Percentiles rank a stretch among this genome's conserved stretches.
Conservation (phyloP, 2,797 vertebrate genomes). For the Sebastiscus albofasciatus region DNA sequence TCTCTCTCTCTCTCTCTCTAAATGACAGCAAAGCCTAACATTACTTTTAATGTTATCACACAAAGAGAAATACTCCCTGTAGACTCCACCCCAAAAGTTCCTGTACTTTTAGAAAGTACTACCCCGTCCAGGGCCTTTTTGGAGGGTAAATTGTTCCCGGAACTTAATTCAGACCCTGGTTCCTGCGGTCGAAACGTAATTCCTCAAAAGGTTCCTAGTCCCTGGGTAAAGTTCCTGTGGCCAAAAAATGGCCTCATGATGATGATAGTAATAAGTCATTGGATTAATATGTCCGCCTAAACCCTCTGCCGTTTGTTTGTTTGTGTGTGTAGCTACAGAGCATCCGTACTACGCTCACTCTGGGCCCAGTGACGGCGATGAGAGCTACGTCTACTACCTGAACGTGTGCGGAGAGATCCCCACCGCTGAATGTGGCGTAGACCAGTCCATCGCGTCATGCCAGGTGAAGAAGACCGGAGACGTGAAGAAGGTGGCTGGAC, state of each 20-base stretch:
- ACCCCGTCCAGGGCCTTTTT: too few species aligned
- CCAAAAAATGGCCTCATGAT: neutral
- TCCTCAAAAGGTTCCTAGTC: too few species aligned
- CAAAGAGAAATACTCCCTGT: too few species aligned
- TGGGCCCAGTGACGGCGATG: conserved; percentile 55
- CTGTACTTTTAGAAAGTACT: too few species aligned
- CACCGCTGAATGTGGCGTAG: conserved; percentile 59
- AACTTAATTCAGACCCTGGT: too few species aligned
- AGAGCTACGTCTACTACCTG: conserved; percentile 89
- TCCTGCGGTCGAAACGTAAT: too few species aligned
- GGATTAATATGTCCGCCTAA: neutral
- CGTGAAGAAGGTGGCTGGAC: conserved; percentile 85
- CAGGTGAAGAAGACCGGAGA: conserved; percentile 80
- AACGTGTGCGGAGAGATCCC: conserved; percentile 85
- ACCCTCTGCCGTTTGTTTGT: neutral
- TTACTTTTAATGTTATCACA: too few species aligned
- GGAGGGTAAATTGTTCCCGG: too few species aligned
- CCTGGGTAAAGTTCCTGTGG: too few species aligned
- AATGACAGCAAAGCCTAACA: too few species aligned
- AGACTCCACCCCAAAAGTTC: too few species aligned
- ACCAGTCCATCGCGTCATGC: conserved; percentile 81
- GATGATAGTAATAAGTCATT: neutral
- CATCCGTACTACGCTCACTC: conserved; percentile 73
- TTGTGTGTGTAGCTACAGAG: conserved; percentile 14
- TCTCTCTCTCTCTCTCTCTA: too few species aligned